phyloP scores from a whole-genome alignment of 2,888 invertebrate genomes.

The Hofmannophila pseudospretella region DNA sequence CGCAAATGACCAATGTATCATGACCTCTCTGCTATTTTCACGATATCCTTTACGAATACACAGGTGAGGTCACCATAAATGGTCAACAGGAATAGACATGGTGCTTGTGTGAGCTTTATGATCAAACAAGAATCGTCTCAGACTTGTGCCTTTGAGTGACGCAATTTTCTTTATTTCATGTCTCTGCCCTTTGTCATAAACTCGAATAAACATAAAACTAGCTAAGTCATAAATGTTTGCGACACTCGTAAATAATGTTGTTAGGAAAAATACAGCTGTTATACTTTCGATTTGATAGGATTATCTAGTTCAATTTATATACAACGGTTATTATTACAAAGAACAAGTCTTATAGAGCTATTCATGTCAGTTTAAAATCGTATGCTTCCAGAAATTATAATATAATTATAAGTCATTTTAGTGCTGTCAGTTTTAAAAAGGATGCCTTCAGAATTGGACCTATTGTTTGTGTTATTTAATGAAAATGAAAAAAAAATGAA shows the following conservation, averaged over 20 bases:
- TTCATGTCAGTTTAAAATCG: too few species aligned
- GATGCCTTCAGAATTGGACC: too few species aligned
- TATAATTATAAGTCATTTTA: too few species aligned
- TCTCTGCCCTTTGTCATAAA: constrained; percentile 23
- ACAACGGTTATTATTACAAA: too few species aligned
- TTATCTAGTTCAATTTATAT: constrained; percentile 13
- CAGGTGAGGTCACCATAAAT: constrained; percentile 39
- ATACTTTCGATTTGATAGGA: not conserved
- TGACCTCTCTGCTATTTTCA: constrained; percentile 25
- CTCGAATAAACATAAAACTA: constrained; percentile 23
- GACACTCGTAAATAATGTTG: constrained; percentile 9
- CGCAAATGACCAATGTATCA: constrained; percentile 21
- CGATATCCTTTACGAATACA: constrained; percentile 21
- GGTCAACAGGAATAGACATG: constrained; percentile 30
- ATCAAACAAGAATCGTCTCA: constrained; percentile 13
- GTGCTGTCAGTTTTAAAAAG: too few species aligned
- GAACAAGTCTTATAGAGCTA: too few species aligned
- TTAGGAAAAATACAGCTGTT: constrained; percentile 1
- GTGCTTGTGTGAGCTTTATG: constrained; percentile 30
- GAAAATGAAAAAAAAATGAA: too few species aligned
- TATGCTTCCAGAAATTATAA: too few species aligned
- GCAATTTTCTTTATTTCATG: constrained; percentile 6
- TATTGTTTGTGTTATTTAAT: too few species aligned
- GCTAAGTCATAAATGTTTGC: constrained; percentile 21
- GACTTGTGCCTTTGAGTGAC: constrained; percentile 6